A percentile compares a stretch with the other conserved stretches of the same genome.
These are phyloP conservation scores for Solea senegalensis DNA, from an alignment of 2,113 vertebrate species.

Conservation along the genomic window DNA sequence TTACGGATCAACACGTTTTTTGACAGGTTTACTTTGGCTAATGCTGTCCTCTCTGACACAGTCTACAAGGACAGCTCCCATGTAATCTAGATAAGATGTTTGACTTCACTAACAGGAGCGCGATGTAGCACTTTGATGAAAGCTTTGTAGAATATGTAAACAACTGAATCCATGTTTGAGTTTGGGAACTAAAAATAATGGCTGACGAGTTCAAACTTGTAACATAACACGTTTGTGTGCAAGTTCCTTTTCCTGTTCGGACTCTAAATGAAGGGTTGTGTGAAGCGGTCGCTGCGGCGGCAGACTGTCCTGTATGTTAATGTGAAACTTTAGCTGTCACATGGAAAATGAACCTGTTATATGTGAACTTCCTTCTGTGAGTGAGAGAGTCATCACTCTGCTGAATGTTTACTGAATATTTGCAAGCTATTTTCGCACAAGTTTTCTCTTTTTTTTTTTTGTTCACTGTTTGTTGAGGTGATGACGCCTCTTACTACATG, in stretches of 20 bases:
- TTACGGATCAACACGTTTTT: background rate
- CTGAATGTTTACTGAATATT: constrained; percentile 80
- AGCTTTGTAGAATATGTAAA: background rate
- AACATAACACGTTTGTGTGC: constrained; percentile 27
- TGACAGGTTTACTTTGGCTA: background rate
- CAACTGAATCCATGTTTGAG: constrained; percentile 15
- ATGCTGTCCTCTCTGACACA: background rate
- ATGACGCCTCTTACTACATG: constrained; percentile 64
- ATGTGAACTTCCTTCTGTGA: constrained; percentile 42
- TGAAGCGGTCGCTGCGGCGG: constrained; percentile 8
- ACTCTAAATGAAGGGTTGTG: constrained; percentile 10
- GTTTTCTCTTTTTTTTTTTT: constrained; percentile 11
- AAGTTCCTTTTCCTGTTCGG: constrained; percentile 40
- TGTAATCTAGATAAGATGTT: background rate
- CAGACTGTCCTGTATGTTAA: constrained; percentile 34
- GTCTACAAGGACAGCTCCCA: background rate
- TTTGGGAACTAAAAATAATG: constrained; percentile 28
- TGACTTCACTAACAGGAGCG: constrained; percentile 27
- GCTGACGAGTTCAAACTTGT: constrained; percentile 9
- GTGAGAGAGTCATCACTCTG: constrained; percentile 56
- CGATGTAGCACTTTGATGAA: constrained; percentile 47
- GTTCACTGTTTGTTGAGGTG: constrained; percentile 64
- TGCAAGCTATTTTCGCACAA: constrained; percentile 72
- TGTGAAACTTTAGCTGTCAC: constrained; percentile 47
- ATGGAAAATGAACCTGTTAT: constrained; percentile 33